phyloP scores from a whole-genome alignment of 2,113 vertebrate species.

The Gracilinanus agilis region DNA sequence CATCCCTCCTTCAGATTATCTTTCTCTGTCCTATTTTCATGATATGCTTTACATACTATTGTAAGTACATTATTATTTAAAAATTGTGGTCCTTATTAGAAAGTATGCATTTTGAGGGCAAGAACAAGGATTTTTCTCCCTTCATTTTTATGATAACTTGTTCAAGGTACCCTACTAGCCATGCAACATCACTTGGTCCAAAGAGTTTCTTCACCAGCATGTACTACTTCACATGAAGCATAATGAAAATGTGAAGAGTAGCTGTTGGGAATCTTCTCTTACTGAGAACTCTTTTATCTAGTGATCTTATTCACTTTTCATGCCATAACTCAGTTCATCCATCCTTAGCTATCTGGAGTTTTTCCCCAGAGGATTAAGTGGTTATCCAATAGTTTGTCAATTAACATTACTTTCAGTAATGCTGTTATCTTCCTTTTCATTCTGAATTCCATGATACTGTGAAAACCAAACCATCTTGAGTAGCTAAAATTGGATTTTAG shows the following conservation, averaged over 20 bases:
- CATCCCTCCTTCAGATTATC: not conserved
- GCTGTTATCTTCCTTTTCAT: not conserved
- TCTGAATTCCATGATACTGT: not conserved
- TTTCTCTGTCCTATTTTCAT: not conserved
- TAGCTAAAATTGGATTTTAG: not conserved
- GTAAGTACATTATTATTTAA: not conserved
- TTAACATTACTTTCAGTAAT: not conserved
- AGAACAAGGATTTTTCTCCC: not conserved
- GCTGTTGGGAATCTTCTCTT: not conserved
- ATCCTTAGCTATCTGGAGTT: not conserved
- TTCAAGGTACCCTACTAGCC: not conserved
- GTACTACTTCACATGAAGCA: not conserved
- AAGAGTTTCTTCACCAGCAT: not conserved
- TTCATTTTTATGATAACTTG: not conserved
- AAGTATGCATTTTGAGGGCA: not conserved
- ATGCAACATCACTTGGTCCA: not conserved
- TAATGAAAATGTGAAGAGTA: not conserved
- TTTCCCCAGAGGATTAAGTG: not conserved
- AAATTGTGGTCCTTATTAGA: not conserved
- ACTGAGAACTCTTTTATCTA: not conserved
- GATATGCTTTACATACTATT: not conserved
- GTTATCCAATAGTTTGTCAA: not conserved
- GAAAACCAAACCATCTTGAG: not conserved
- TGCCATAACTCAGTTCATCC: not conserved
- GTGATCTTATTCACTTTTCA: not conserved